Conservation (phyloP, 2,113 vertebrate genomes). For the Ictidomys tridecemlineatus region DNA sequence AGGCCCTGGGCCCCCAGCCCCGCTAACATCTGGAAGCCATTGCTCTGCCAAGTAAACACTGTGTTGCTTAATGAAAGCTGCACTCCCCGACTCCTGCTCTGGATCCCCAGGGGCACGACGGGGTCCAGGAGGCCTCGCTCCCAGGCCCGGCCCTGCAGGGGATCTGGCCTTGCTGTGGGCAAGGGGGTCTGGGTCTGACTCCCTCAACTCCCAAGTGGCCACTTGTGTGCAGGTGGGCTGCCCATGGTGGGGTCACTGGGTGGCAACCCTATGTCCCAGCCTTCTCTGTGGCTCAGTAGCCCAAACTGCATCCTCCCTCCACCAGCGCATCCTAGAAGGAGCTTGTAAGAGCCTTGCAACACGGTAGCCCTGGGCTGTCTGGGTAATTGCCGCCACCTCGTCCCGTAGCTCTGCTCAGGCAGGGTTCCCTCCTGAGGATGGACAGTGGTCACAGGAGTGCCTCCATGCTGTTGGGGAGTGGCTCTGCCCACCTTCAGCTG, state of each 20-base stretch:
- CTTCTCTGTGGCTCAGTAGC: not conserved
- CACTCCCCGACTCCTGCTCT: not conserved
- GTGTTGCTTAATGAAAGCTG: constrained; percentile 18
- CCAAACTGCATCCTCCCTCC: not conserved
- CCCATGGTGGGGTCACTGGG: not conserved
- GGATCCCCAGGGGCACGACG: not conserved
- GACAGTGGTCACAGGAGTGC: not conserved
- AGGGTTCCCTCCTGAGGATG: not conserved
- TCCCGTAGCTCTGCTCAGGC: not conserved
- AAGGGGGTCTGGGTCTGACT: not conserved
- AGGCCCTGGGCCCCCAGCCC: not conserved
- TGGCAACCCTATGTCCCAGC: not conserved
- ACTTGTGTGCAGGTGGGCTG: not conserved
- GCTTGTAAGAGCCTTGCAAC: not conserved
- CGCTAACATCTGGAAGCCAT: constrained; percentile 38
- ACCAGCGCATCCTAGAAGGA: not conserved
- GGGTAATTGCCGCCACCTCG: not conserved
- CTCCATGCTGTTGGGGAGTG: too few relatives aligned
- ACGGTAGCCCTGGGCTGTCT: not conserved
- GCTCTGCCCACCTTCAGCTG: not conserved
- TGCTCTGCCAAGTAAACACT: not conserved
- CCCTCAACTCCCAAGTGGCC: rapidly evolving
- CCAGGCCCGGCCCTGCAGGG: not conserved
- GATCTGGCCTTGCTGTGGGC: not conserved
- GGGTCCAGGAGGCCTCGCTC: not conserved